phyloP scores from a whole-genome alignment of 2,888 invertebrate species.

The Osmoderma eremita region DNA sequence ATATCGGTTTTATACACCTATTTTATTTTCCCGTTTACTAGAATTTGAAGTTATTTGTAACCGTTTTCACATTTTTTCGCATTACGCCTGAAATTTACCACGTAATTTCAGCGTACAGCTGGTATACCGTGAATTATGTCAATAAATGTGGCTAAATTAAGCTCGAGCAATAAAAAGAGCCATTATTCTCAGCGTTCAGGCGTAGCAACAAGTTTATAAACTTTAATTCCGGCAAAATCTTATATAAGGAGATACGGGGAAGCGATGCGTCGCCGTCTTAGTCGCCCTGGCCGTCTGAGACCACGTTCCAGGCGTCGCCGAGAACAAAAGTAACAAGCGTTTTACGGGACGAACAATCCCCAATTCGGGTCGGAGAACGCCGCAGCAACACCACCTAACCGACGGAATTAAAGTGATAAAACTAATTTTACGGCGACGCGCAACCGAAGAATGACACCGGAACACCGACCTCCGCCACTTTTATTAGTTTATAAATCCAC shows the following conservation, averaged over 20 bases:
- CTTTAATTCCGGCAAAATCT: conserved; percentile 27
- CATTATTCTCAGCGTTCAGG: conserved; percentile 15
- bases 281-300: too few relatives aligned
- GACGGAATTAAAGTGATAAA: conserved; percentile 52
- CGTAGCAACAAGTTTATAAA: conserved; percentile 31
- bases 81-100: not conserved
- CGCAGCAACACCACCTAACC: conserved; percentile 22
- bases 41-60: too few relatives aligned
- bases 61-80: too few relatives aligned
- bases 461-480: conserved; percentile 43
- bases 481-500: conserved; percentile 49
- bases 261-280: conserved; percentile 8
- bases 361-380: conserved; percentile 1
- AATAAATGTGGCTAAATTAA: conserved; percentile 28
- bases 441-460: conserved; percentile 42
- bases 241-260: conserved; percentile 4
- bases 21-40: too few relatives aligned
- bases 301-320: not conserved
- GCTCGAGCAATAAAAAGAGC: conserved; percentile 22
- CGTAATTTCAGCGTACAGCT: conserved; percentile 3
- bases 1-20: too few relatives aligned
- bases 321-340: conserved; percentile 30
- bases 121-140: conserved; percentile 18
- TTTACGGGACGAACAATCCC: conserved; percentile 17
- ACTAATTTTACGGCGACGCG: conserved; percentile 51